These are phyloP conservation scores for Agapornis canus DNA, from an alignment of 2,797 vertebrate genomes.

Conservation along the genomic window DNA sequence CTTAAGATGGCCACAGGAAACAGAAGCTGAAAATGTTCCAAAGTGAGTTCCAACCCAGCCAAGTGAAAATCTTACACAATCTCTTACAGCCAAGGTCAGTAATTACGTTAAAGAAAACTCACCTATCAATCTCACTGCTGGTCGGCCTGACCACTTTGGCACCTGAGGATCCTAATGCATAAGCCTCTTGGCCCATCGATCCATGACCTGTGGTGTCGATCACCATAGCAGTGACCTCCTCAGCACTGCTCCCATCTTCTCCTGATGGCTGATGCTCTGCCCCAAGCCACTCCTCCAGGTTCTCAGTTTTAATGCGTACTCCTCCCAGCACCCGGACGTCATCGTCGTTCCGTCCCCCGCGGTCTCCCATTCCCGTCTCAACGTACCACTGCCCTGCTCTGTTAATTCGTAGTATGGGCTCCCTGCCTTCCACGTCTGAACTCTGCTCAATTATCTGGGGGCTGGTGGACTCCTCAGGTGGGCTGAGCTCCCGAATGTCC, in stretches of 20 bases:
- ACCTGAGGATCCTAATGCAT: constrained; percentile 78
- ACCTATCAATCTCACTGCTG: constrained; percentile 95
- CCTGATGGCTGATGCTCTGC: constrained; percentile 86
- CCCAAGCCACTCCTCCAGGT: constrained; percentile 93
- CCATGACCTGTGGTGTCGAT: constrained; percentile 92
- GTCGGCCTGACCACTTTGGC: constrained; percentile 87
- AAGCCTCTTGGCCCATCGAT: constrained; percentile 83
- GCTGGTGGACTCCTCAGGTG: constrained; percentile 88
- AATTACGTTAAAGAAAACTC: constrained; percentile 14
- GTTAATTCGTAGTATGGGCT: constrained; percentile 93
- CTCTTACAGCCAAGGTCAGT: background rate
- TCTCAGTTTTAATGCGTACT: constrained; percentile 91
- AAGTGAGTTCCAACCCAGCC: background rate
- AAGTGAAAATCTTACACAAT: background rate
- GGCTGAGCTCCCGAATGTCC: constrained; percentile 87
- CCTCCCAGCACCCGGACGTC: constrained; percentile 84
- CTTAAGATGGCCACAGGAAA: background rate
- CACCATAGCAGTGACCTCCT: constrained; percentile 90
- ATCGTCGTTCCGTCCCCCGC: constrained; percentile 77
- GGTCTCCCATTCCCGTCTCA: constrained; percentile 83
- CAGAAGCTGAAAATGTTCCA: background rate
- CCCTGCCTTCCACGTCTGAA: constrained; percentile 81
- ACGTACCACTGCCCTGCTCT: constrained; percentile 97
- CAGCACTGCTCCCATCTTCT: constrained; percentile 87
- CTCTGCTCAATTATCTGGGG: constrained; percentile 89